phyloP scores from a whole-genome alignment of 2,797 vertebrate genomes.

The Adelosebastes latens region DNA sequence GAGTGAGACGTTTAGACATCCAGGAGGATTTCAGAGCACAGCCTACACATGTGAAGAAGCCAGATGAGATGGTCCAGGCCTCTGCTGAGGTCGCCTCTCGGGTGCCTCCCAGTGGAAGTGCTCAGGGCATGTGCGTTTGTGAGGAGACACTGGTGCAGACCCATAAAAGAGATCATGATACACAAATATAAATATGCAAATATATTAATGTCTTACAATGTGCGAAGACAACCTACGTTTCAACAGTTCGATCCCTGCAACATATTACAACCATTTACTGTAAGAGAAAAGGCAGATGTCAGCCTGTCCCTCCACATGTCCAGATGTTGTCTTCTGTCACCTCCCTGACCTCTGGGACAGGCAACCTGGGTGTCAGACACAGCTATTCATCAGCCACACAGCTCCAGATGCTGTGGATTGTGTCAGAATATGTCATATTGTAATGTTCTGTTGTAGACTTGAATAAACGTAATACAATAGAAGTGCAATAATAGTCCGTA shows the following conservation, averaged over 20 bases:
- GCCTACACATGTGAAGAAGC: not conserved
- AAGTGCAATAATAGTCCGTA: not conserved
- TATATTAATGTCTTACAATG: not conserved
- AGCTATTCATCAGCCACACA: not conserved
- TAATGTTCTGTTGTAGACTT: not conserved
- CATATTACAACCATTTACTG: not conserved
- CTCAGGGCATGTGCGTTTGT: fast-evolving
- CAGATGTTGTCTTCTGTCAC: constrained; percentile 28
- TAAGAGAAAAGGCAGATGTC: not conserved
- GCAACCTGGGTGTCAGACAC: not conserved
- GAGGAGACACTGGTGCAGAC: not conserved
- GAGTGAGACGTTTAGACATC: not conserved
- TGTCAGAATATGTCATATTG: not conserved
- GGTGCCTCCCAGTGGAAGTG: not conserved
- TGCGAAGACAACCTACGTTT: not conserved
- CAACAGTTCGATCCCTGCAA: not conserved
- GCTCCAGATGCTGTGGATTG: constrained; percentile 5
- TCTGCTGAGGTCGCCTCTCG: not conserved
- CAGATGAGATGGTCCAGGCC: not conserved
- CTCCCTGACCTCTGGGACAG: not conserved
- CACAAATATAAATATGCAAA: not conserved
- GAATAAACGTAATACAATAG: not conserved
- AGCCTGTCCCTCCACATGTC: constrained; percentile 19
- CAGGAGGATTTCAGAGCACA: not conserved
- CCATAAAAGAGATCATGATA: not conserved